Conservation (phyloP, 1,140 invertebrate genomes). For the Pseudomyrmex concolor region DNA sequence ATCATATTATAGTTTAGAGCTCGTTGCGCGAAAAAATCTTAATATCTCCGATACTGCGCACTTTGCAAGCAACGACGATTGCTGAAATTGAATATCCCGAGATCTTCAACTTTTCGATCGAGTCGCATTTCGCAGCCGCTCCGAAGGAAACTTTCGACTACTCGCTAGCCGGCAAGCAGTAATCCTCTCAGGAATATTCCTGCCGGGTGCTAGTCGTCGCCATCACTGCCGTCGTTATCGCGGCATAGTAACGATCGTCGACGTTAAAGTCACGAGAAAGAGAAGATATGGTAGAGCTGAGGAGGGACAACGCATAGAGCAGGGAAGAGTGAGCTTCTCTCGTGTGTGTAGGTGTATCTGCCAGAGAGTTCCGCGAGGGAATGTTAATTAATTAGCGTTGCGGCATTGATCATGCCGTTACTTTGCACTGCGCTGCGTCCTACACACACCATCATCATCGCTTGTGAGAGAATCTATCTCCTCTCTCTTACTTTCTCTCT, state of each 20-base stretch:
- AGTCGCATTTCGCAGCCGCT: constrained; percentile 10
- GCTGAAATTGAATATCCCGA: constrained; percentile 5
- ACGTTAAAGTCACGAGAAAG: constrained; percentile 66
- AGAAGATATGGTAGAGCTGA: constrained; percentile 19
- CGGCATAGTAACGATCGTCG: constrained; percentile 73
- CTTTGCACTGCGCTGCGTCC: constrained; percentile 64
- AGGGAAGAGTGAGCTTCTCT: constrained; percentile 38
- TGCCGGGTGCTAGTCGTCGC: constrained; percentile 66
- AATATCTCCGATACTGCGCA: constrained; percentile 3
- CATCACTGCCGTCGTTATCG: constrained; percentile 68
- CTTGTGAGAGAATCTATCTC: neutral
- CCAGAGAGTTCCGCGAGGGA: constrained; percentile 70
- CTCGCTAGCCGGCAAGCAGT: constrained; percentile 53
- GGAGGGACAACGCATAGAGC: constrained; percentile 8
- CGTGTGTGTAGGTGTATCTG: constrained; percentile 71
- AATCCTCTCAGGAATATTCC: constrained; percentile 73
- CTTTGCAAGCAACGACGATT: neutral
- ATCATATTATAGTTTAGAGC: neutral
- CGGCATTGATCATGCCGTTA: constrained; percentile 75
- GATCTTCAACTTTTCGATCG: constrained; percentile 37
- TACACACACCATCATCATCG: constrained; percentile 52
- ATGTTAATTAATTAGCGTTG: constrained; percentile 77
- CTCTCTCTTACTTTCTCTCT: constrained; percentile 21
- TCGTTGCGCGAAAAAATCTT: constrained; percentile 8
- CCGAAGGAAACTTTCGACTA: constrained; percentile 52